Evolutionary conservation across 2,113 vertebrate genomes (phyloP), one percentile per base, ranked within the genome.

Genomic region (Oryzias woworae): DNA sequence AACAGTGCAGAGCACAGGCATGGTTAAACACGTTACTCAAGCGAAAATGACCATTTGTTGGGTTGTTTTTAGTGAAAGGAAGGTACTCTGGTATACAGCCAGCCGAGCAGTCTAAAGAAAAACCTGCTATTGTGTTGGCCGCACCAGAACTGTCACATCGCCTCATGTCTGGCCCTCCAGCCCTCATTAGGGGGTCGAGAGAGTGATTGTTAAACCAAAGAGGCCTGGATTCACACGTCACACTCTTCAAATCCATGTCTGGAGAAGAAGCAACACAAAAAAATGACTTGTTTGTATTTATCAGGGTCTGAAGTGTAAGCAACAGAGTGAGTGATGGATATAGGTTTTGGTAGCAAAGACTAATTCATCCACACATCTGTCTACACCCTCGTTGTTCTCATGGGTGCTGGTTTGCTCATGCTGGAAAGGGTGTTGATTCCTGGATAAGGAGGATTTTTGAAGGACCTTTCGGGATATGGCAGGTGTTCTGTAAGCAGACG

Each of bases 131-230:
- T 90, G 86, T 90, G 85, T 87, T 2, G 17, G 71, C 73, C 80
- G 85, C 81, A 90, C 89, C 80, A 90, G 86, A 89, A 89, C 87
- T 90, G 89, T 90, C 89, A 89, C 89, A 89, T 89, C 77, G 82
- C 84, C 69, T 90, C 85, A 87, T 73, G 87, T 90, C 89, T 89
- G 79, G 70, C 76, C 72, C 80, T 84, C 75, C 80, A 78, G 60
- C 79, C 70, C 86, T 78, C 87, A 68, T 76, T 83, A 80, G 86
- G 85, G 83, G 87, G 87, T 88, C 72, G 54, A 74, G 64, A 68
- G 82, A 81, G 82, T 84, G 85, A 87, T 89, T 90, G 89, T 90
- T 86, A 74, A 75, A 80, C 75, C 53, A 59, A 78, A 76, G 84
- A 79, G 85, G 82, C 77, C 82, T 69, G 18, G 80, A 77, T 69